Evolutionary conservation across 2,888 invertebrate species (phyloP).

Genomic region (Asteroscopus sphinx): DNA sequence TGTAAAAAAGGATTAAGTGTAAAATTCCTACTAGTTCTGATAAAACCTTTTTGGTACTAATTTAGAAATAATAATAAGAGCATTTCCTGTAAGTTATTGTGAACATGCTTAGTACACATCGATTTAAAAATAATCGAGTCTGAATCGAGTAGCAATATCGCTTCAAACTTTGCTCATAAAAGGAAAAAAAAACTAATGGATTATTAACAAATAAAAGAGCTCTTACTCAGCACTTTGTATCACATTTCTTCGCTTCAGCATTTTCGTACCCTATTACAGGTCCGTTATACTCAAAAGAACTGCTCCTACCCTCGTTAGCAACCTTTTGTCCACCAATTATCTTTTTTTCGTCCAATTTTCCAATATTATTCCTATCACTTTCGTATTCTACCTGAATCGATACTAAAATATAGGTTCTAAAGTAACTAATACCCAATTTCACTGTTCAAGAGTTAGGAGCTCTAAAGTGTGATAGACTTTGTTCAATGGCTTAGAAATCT

Average conservation of each 20-base stretch:
- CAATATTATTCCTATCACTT: slow-evolving; percentile 31
- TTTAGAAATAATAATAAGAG: too few relatives aligned
- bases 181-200: not conserved
- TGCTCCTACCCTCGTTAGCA: slow-evolving; percentile 21
- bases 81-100: too few relatives aligned
- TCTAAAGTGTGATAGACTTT: slow-evolving; percentile 16
- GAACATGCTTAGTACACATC: too few relatives aligned
- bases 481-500: slow-evolving; percentile 28
- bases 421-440: slow-evolving; percentile 32
- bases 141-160: not conserved
- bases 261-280: slow-evolving; percentile 10
- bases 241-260: slow-evolving; percentile 11
- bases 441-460: slow-evolving; percentile 18
- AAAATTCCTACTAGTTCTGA: too few relatives aligned
- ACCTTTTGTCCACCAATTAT: slow-evolving; percentile 35
- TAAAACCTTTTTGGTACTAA: too few relatives aligned
- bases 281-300: slow-evolving; percentile 14
- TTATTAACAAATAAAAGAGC: not conserved
- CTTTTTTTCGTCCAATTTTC: slow-evolving; percentile 4
- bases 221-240: slow-evolving; percentile 11
- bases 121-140: not conserved
- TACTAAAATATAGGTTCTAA: not conserved
- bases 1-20: too few relatives aligned
- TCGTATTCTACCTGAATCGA: slow-evolving; percentile 15
- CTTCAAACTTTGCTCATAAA: not conserved